Evolutionary conservation across 2,113 vertebrate species (phyloP).

Genomic region (Rhineura floridana): DNA sequence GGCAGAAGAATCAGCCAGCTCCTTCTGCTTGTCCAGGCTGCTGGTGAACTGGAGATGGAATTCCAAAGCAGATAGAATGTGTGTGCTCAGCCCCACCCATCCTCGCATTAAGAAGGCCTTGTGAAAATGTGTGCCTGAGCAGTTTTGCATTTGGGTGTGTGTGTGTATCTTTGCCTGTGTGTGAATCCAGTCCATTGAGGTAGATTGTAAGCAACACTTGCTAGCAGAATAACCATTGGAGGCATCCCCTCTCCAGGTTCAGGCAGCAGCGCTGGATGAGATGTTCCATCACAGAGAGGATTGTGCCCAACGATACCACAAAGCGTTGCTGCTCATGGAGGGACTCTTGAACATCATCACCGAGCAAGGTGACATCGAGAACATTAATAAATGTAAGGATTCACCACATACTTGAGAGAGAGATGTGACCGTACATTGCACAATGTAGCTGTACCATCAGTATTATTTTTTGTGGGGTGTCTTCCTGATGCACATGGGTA

Average conservation of each 20-base stretch:
- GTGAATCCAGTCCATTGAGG: not conserved
- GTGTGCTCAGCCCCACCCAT: not conserved
- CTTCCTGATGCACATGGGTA: no score
- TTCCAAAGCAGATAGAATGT: not conserved
- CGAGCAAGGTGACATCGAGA: constrained; percentile 84
- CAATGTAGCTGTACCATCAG: no score
- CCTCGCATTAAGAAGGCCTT: not conserved
- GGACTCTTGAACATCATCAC: constrained; percentile 86
- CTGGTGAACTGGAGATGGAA: not conserved
- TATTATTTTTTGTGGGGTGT: no score
- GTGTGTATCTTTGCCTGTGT: rapidly evolving
- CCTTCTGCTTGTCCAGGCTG: not conserved
- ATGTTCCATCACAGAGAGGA: constrained; percentile 90
- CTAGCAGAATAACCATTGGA: not conserved
- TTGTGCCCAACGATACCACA: constrained; percentile 89
- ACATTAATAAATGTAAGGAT: constrained; percentile 87
- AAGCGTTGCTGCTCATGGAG: constrained; percentile 92
- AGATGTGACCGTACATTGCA: no score
- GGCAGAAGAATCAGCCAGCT: not conserved
- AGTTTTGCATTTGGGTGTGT: no score
- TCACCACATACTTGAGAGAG: no score
- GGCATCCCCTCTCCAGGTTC: constrained; percentile 77
- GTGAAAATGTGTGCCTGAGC: not conserved
- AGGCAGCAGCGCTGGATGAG: constrained; percentile 91
- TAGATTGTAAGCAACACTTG: not conserved